Evolutionary conservation across 92 coral and sea anemone genomes (phyloP).

Genomic region (Parazoanthus atlanticus): DNA sequence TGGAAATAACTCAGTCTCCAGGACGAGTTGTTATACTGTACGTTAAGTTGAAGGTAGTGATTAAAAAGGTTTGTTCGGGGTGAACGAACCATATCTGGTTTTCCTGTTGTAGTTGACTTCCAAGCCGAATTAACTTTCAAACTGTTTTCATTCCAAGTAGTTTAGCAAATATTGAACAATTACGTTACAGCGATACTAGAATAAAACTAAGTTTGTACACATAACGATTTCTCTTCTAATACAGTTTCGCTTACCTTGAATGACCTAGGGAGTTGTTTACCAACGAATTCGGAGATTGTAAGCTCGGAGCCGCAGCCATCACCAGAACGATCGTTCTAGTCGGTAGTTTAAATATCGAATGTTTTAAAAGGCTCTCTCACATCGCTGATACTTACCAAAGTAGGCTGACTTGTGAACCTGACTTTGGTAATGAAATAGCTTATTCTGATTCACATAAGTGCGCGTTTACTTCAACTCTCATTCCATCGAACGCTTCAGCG

Average conservation of each 20-base stretch:
- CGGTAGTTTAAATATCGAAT: background rate
- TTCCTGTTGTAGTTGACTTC: conserved; percentile 7
- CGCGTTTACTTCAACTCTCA: too few species aligned
- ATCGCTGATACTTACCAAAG: background rate
- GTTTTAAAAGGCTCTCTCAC: background rate
- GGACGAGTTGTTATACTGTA: background rate
- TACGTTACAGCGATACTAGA: too few species aligned
- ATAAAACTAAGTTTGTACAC: too few species aligned
- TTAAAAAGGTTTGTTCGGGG: too few species aligned
- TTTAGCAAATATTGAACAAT: background rate
- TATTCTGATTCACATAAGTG: too few species aligned
- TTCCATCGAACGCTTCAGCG: too few species aligned
- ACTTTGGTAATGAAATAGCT: too few species aligned
- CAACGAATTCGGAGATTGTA: background rate
- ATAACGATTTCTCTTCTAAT: background rate
- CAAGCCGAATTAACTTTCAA: background rate
- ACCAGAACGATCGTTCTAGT: background rate
- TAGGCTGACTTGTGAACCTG: background rate
- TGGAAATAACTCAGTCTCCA: background rate
- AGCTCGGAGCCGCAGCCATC: conserved; percentile 25
- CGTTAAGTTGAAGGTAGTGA: too few species aligned
- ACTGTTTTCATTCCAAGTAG: background rate
- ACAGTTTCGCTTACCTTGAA: conserved; percentile 12
- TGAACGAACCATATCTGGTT: background rate
- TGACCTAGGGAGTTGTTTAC: conserved; percentile 1